Percentiles rank a stretch among this genome's conserved stretches.
phyloP scores from a whole-genome alignment of 2,113 vertebrate genomes.

The Toxotes chatareus region DNA sequence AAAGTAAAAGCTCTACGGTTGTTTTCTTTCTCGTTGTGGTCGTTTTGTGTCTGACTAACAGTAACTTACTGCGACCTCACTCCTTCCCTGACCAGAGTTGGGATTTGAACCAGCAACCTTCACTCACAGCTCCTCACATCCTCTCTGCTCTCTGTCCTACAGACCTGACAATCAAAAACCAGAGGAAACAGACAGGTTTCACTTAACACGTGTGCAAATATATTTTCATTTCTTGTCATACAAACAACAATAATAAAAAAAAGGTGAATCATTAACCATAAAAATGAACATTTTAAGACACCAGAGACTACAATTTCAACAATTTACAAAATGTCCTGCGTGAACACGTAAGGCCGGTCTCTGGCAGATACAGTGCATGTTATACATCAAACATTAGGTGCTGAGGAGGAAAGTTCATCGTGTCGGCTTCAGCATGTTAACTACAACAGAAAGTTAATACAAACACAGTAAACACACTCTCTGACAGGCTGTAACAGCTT shows the following conservation, averaged over 20 bases:
- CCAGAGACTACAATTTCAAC: conserved; percentile 39
- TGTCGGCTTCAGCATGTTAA: neutral
- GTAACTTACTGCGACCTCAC: neutral
- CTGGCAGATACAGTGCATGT: conserved; percentile 74
- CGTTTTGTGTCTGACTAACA: neutral
- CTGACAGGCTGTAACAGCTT: conserved; percentile 11
- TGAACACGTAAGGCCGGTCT: conserved; percentile 28
- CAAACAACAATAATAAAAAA: conserved; percentile 52
- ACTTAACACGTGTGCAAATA: conserved; percentile 76
- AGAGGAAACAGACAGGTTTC: conserved; percentile 1
- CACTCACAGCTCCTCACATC: no score
- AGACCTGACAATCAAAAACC: neutral
- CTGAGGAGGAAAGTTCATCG: conserved; percentile 20
- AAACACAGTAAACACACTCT: conserved; percentile 10
- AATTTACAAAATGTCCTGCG: conserved; percentile 41
- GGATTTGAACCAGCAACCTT: neutral
- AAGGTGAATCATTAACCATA: conserved; percentile 42
- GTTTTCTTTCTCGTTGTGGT: neutral
- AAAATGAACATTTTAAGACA: conserved; percentile 20
- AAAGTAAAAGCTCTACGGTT: neutral
- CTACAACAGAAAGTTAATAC: conserved; percentile 29
- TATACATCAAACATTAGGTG: conserved; percentile 49
- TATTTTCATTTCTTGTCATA: conserved; percentile 71
- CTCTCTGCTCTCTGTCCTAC: neutral
- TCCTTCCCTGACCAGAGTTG: neutral